These are phyloP conservation scores for Agapornis canus DNA, from an alignment of 2,797 vertebrate genomes.

Conservation along the genomic window DNA sequence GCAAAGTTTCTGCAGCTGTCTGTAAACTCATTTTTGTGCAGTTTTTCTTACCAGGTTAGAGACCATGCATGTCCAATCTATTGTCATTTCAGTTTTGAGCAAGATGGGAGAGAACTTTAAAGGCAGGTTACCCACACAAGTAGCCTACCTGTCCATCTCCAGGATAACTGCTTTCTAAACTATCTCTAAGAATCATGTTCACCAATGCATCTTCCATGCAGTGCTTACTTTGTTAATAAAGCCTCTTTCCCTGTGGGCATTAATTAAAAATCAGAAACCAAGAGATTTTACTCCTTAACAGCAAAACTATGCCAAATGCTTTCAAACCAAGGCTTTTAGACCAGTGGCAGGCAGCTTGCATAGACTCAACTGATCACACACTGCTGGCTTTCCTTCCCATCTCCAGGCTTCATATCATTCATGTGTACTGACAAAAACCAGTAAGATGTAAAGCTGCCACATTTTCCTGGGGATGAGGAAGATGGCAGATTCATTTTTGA, in stretches of 20 bases:
- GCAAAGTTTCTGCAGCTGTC: background rate
- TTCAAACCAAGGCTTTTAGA: background rate
- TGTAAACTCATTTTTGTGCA: background rate
- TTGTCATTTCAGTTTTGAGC: background rate
- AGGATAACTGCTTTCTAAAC: background rate
- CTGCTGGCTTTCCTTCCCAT: background rate
- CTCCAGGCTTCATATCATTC: background rate
- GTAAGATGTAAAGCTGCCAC: background rate
- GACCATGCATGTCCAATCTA: background rate
- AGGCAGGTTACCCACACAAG: background rate
- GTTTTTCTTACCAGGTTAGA: background rate
- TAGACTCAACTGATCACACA: background rate
- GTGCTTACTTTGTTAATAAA: background rate
- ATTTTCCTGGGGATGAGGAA: background rate
- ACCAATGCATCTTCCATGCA: background rate
- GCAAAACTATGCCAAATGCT: background rate
- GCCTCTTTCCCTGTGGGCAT: background rate
- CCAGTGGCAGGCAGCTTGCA: background rate
- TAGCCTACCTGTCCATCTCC: background rate
- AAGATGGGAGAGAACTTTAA: background rate
- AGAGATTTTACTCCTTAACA: background rate
- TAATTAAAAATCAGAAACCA: background rate
- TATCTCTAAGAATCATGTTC: background rate
- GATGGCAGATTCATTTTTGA: background rate
- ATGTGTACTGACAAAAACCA: background rate